phyloP scores from a whole-genome alignment of 2,888 invertebrate genomes.

The Tetramorium bicarinatum region DNA sequence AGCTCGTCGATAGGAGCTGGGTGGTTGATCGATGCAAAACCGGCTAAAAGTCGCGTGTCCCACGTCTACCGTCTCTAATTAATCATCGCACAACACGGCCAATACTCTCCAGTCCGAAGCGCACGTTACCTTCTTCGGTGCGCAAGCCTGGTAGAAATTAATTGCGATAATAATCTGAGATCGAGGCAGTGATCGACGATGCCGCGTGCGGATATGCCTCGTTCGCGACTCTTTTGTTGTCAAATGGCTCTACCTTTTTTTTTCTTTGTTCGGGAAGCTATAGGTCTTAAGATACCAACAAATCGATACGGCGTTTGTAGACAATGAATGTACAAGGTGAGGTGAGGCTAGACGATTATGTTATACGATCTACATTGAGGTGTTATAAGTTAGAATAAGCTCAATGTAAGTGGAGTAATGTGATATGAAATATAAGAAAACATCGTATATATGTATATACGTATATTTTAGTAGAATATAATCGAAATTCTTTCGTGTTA shows the following conservation, averaged over 20 bases:
- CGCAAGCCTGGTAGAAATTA: slow-evolving; percentile 54
- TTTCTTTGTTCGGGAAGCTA: neutral
- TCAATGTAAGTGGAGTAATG: slow-evolving; percentile 5
- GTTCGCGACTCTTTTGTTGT: slow-evolving; percentile 53
- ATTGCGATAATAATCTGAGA: slow-evolving; percentile 61
- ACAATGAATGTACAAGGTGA: slow-evolving; percentile 40
- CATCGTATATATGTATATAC: neutral
- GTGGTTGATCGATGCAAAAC: slow-evolving; percentile 69
- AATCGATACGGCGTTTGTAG: slow-evolving; percentile 49
- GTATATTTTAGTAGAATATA: neutral
- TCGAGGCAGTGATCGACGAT: slow-evolving; percentile 57
- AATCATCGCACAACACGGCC: slow-evolving; percentile 77
- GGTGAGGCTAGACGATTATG: slow-evolving; percentile 8
- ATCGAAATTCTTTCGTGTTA: slow-evolving; percentile 5
- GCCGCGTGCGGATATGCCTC: slow-evolving; percentile 44
- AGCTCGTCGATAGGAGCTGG: slow-evolving; percentile 44
- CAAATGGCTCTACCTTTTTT: slow-evolving; percentile 34
- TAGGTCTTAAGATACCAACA: slow-evolving; percentile 31
- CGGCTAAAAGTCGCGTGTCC: slow-evolving; percentile 76
- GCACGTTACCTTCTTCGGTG: slow-evolving; percentile 49
- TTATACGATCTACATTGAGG: slow-evolving; percentile 8
- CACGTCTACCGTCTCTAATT: slow-evolving; percentile 75
- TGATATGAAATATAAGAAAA: neutral
- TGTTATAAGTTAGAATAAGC: neutral
- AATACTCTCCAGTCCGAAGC: slow-evolving; percentile 66